phyloP scores from a whole-genome alignment of 2,797 vertebrate genomes.

The Gallinago nigripennis region DNA sequence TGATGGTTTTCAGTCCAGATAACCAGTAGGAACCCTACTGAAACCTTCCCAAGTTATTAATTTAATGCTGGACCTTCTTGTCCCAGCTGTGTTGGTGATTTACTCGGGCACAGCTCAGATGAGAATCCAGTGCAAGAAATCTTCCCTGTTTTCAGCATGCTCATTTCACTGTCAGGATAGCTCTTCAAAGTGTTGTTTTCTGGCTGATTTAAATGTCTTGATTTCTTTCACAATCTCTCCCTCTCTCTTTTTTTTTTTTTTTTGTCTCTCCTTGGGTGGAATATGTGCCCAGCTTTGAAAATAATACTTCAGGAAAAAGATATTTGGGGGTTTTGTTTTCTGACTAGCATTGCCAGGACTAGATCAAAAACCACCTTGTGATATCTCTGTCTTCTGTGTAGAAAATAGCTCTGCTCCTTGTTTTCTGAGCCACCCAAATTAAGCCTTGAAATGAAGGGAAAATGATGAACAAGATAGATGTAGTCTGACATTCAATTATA shows the following conservation, averaged over 20 bases:
- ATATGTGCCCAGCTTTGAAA: background rate
- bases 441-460: background rate
- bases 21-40: background rate
- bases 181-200: background rate
- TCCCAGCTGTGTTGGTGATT: background rate
- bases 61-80: background rate
- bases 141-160: accelerated
- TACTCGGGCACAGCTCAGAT: background rate
- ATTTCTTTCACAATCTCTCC: background rate
- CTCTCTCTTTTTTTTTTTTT: background rate
- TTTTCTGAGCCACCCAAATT: slow-evolving; percentile 45
- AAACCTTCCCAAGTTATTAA: background rate
- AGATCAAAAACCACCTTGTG: background rate
- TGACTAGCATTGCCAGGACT: background rate
- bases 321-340: background rate
- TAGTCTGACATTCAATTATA: slow-evolving; percentile 4
- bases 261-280: background rate
- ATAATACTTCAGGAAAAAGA: background rate
- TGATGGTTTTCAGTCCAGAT: slow-evolving; percentile 7
- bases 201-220: background rate
- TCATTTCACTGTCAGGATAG: background rate
- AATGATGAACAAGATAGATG: background rate
- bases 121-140: background rate
- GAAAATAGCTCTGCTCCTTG: background rate
- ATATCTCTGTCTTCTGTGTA: background rate